Conservation (phyloP, 2,797 vertebrate species). For the Arrhamphus sclerolepis region DNA sequence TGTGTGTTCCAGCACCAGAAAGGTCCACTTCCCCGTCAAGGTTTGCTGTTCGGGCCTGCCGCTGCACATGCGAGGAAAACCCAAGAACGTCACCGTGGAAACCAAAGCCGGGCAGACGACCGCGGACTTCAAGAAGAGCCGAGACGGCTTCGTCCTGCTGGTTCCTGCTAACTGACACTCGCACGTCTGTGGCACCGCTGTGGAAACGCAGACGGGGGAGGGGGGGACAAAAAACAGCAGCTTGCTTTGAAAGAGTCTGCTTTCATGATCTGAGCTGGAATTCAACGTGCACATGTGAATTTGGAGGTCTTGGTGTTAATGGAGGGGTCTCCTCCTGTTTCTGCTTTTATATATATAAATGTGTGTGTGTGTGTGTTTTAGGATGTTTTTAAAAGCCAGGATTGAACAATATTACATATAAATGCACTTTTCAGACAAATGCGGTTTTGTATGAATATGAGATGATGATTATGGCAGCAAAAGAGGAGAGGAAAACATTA, state of each 20-base stretch:
- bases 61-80: slow-evolving; percentile 79
- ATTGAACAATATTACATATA: neutral
- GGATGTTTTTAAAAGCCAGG: neutral
- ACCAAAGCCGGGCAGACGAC: slow-evolving; percentile 62
- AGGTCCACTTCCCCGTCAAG: slow-evolving; percentile 68
- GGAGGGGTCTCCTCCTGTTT: neutral
- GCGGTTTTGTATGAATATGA: neutral
- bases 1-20: slow-evolving; percentile 68
- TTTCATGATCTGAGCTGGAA: too few species aligned
- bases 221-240: too few species aligned
- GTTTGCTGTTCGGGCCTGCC: slow-evolving; percentile 67
- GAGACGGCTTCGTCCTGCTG: slow-evolving; percentile 76
- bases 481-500: neutral
- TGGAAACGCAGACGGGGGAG: neutral
- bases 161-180: slow-evolving; percentile 65
- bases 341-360: too few species aligned
- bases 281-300: too few species aligned
- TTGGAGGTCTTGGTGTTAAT: too few species aligned
- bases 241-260: neutral
- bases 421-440: slow-evolving; percentile 33
- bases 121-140: slow-evolving; percentile 80
- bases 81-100: slow-evolving; percentile 75
- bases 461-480: neutral
- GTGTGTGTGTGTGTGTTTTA: slow-evolving; percentile 1
- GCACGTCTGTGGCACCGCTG: neutral